Evolutionary conservation across 2,797 vertebrate species (phyloP), one percentile per base, ranked within the genome.

Genomic region (Hemibagrus guttatus): DNA sequence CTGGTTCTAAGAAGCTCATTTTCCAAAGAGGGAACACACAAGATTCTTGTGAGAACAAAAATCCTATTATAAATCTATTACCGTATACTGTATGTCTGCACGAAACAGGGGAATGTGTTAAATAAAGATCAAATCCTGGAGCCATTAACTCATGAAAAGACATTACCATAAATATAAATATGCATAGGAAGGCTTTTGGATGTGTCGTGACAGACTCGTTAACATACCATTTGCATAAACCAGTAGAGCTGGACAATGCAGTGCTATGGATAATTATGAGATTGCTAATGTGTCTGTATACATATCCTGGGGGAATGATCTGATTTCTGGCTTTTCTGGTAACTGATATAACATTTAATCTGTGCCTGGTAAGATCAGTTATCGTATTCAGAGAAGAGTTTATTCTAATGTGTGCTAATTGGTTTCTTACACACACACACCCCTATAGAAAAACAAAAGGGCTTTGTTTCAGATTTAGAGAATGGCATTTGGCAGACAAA

Each of bases 211-310:
- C 81, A 83, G 19, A 72, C 4, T 66, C 81, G 82, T 80, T 82
- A 78, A 4, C 54, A 54, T 28, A 63, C 42, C 0, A 89, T 89
- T 89, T 75, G 56, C 66, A 81, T 85, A 56, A 80, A 64, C 19
- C 31, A 85, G 66, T 78, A 21, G 35, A 58, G 26, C 52, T 74
- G 68, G 75, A 79, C 74, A 54, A 63, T 28, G 68, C 69, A 17
- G 42, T 81, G 66, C 35, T 59, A 86, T 21, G 28, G 52, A 56
- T 79, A 80, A 35, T 86, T 39, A 72, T 39, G 68, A 80, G 19
- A 4, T 71, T 69, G 35, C 35, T 42, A 31, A 68, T 31, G 11
- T 35, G 19, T 17, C 59, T 63, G 52, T 49, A n/a, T n/a, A 19
- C 17, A 31, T 79, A 17, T 56, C 14, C 6, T 35, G n/a, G 49